Evolutionary conservation across 2,113 vertebrate genomes (phyloP), one percentile per base, ranked within the genome.

Genomic region (Nymphicus hollandicus): DNA sequence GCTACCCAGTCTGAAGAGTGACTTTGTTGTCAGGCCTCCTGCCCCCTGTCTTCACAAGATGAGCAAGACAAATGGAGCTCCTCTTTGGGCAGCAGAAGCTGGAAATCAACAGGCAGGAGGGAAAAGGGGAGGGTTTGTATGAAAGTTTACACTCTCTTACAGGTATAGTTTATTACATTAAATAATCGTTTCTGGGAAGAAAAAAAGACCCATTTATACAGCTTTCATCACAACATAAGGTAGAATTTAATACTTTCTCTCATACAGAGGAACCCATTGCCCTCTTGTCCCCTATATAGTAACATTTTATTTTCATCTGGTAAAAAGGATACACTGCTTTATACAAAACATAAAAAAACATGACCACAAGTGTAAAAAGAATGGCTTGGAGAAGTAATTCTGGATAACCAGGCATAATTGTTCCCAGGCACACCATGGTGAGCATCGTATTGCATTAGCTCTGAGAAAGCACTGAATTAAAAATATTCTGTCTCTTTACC

Each of bases 171-270:
- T 69, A 73, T 95, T 97, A 86, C 87, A 86, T 31, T 49, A 94
- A 96, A 91, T 86, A 83, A 96, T 96, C 94, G 63, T 31, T 96
- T 86, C 77, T 91, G 44, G 3, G 27, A 66, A 86, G 33, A 86
- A 74, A 81, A 86, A 88, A 86, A 76, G 70, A 65, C 56, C 39
- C 37, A 41, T 47, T 86, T 89, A 70, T 23, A 37, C 37, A 92
- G 43, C 47, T 44, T 92, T 83, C n/a, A 66, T 89, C 92, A 93
- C n/a, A 84, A 81, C n/a, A 83, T 5, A 22, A 86, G 22, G 49
- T 44, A 69, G 61, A 96, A 86, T 83, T 92, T 92, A 92, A 84
- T 69, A 91, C 76, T 81, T 82, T 86, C 17, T 85, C 52, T 93
- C 64, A 86, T 7, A 31, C 39, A 58, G 19, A 49, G 17, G 33